Conservation (phyloP, 1,140 invertebrate species). For the Megalonaias nervosa region DNA sequence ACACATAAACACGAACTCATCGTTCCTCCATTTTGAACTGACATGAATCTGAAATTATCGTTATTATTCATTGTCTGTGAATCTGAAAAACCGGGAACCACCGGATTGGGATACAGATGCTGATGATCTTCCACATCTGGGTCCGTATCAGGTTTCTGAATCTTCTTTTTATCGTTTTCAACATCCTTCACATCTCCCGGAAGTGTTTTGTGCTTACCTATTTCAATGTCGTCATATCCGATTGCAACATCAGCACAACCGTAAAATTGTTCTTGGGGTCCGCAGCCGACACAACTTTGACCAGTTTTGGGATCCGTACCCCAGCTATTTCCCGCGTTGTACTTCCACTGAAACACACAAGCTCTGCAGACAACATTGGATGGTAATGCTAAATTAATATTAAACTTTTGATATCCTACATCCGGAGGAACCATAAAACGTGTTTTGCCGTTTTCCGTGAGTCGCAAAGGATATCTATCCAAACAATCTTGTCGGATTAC, state of each 20-base stretch:
- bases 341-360: conserved; percentile 71
- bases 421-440: conserved; percentile 40
- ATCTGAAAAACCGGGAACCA: neutral
- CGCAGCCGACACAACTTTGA: conserved; percentile 57
- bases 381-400: conserved; percentile 53
- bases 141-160: neutral
- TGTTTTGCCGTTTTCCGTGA: conserved; percentile 36
- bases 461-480: conserved; percentile 43
- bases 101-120: conserved; percentile 4
- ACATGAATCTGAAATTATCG: conserved; percentile 30
- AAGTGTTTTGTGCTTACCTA: conserved; percentile 25
- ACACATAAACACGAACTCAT: conserved; percentile 38
- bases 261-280: conserved; percentile 66
- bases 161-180: conserved; percentile 8
- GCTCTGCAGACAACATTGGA: conserved; percentile 59
- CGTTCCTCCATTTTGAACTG: conserved; percentile 26
- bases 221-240: conserved; percentile 51
- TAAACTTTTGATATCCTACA: conserved; percentile 37
- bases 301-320: conserved; percentile 51
- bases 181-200: conserved; percentile 28
- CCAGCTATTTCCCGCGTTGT: conserved; percentile 68
- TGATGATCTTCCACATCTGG: conserved; percentile 18
- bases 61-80: conserved; percentile 15
- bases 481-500: conserved; percentile 56
- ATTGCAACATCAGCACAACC: conserved; percentile 66